Percentiles rank a stretch among this genome's conserved stretches.
Conservation (phyloP, 2,797 vertebrate species). For the Schizopygopsis pylzovi region DNA sequence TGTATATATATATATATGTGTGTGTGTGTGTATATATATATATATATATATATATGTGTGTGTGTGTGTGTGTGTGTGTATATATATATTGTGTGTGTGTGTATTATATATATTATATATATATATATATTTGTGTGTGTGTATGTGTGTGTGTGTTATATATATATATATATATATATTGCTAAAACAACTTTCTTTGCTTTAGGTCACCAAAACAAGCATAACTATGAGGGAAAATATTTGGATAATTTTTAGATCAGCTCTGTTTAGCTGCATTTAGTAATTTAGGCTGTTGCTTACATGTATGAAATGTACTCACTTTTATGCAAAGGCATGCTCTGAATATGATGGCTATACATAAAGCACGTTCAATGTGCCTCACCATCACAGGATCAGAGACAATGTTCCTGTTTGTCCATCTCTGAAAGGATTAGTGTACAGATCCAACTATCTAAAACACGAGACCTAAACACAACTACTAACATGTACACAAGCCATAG, state of each 20-base stretch:
- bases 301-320: fast-evolving
- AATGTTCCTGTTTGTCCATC: background rate
- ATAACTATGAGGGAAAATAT: background rate
- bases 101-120: too few relatives aligned
- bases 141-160: too few relatives aligned
- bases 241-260: background rate
- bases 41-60: too few relatives aligned
- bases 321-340: background rate
- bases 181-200: background rate
- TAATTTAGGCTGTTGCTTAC: background rate
- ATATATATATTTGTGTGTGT: too few relatives aligned
- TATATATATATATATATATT: background rate
- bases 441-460: conserved; percentile 14
- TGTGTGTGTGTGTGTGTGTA: too few relatives aligned
- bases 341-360: background rate
- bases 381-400: background rate
- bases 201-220: background rate
- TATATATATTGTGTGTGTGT: too few relatives aligned
- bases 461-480: background rate
- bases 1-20: too few relatives aligned
- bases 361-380: background rate
- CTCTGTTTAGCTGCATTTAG: background rate
- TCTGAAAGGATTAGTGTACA: background rate
- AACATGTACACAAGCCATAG: conserved; percentile 3
- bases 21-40: too few relatives aligned